phyloP scores from a whole-genome alignment of 2,797 vertebrate genomes.

The Paguma larvata region DNA sequence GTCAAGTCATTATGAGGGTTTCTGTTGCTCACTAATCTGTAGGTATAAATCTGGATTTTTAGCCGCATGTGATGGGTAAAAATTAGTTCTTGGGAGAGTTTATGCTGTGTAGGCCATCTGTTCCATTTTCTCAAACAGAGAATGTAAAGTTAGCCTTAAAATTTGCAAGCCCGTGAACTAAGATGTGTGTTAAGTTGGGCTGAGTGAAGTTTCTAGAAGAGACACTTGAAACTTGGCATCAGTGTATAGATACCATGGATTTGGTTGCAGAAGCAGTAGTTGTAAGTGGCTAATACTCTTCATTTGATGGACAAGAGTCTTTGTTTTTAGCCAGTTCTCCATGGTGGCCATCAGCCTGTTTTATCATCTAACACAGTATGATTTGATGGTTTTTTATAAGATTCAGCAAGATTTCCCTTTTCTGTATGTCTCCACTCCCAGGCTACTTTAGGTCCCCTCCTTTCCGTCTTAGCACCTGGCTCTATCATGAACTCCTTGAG shows the following conservation, averaged over 20 bases:
- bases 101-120: constrained; percentile 76
- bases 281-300: constrained; percentile 9
- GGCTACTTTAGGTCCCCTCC: neutral
- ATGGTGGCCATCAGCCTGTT: neutral
- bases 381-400: neutral
- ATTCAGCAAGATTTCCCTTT: neutral
- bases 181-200: neutral
- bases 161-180: constrained; percentile 52
- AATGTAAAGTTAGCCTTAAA: constrained; percentile 68
- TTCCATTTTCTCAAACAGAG: constrained; percentile 62
- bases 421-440: neutral
- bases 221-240: neutral
- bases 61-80: constrained; percentile 75
- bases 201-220: constrained; percentile 15
- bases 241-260: neutral
- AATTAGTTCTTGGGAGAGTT: constrained; percentile 76
- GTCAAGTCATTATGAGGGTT: constrained; percentile 80
- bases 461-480: neutral
- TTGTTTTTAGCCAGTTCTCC: constrained; percentile 23
- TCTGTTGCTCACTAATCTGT: constrained; percentile 79
- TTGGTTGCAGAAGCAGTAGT: constrained; percentile 24
- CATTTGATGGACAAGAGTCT: neutral
- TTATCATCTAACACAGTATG: neutral
- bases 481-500: neutral
- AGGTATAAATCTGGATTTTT: constrained; percentile 80